Base-by-base conservation (phyloP, 2,797 vertebrate species). In the Urosaurus nigricauda region DNA sequence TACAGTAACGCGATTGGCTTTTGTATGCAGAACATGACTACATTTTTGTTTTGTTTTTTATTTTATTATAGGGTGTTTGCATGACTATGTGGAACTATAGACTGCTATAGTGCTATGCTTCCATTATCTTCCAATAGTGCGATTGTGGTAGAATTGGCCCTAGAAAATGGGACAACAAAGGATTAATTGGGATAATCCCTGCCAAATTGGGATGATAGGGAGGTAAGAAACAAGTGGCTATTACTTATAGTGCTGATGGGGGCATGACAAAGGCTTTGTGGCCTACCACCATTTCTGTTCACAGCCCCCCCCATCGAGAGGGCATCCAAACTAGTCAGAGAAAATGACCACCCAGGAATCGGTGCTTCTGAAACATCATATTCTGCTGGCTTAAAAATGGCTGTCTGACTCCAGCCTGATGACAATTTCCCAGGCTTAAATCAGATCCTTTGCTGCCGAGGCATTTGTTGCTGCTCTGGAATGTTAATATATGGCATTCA, bases 391-490 rank as follows among this genome's bases (percentile, higher is more conserved):
- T 85, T 37, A 24, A 60, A 85, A 85, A 78, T 74, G 56, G n/a
- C 73, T 81, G 37, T 47, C 56, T 75, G 26, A 71, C 43, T 81
- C 40, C 58, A 75, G 43, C 9, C 71, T 21, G 56, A 81, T 47
- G 58, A 75, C 92, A 83, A 68, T 47, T 90, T 90, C 91, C 92
- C 19, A 70, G 47, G 17, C 8, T 80, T 40, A 85, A 87, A 87
- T 83, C 63, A 84, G 84, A 43, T 65, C 91, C 73, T 92, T 3
- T 2, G 87, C 32, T 81, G 83, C 37, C 80, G 73, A 85, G 21
- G 65, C 29, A 87, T 90, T 11, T 78, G 86, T 83, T 43, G 29
- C 70, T 93, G 86, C 83, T 87, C 79, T 51, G 78, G 92, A 93
- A 92, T 89, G 40, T 12, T 86, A 90, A 88, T 32, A 37, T 53